Conservation (phyloP, 2,113 vertebrate species). For the Ginglymostoma cirratum region DNA sequence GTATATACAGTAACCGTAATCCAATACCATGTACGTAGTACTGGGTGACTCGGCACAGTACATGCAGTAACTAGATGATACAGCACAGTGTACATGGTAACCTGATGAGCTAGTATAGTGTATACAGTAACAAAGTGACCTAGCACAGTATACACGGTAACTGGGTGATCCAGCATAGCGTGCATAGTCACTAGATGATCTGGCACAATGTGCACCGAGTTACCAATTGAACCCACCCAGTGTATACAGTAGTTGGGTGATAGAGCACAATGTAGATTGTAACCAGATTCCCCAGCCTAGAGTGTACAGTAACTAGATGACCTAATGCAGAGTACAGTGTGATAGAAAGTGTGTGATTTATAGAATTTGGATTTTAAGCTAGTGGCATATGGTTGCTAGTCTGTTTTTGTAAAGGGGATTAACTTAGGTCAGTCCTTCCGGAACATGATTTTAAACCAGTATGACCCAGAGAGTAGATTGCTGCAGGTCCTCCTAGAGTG, state of each 20-base stretch:
- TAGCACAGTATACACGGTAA: not conserved
- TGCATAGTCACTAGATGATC: not conserved
- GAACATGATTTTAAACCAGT: too few species aligned
- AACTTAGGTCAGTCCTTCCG: too few species aligned
- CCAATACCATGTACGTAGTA: too few species aligned
- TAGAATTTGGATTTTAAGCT: too few species aligned
- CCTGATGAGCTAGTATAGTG: not conserved
- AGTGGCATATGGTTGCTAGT: too few species aligned
- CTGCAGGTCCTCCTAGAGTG: too few species aligned
- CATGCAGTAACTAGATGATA: not conserved
- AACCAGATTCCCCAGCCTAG: too few species aligned
- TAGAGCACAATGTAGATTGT: not conserved
- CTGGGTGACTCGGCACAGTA: not conserved
- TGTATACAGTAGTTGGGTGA: not conserved
- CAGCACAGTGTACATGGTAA: not conserved
- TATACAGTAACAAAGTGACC: not conserved
- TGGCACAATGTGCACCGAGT: not conserved
- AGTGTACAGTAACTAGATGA: not conserved
- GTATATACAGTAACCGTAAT: not conserved
- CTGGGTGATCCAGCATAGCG: not conserved
- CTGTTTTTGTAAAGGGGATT: too few species aligned
- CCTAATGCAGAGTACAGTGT: not conserved
- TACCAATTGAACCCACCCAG: not conserved
- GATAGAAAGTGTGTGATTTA: too few species aligned
- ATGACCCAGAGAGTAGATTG: too few species aligned